A percentile compares a stretch with the other conserved stretches of the same genome.
Conservation (phyloP, 2,888 invertebrate genomes). For the Drosophila niveifrons region DNA sequence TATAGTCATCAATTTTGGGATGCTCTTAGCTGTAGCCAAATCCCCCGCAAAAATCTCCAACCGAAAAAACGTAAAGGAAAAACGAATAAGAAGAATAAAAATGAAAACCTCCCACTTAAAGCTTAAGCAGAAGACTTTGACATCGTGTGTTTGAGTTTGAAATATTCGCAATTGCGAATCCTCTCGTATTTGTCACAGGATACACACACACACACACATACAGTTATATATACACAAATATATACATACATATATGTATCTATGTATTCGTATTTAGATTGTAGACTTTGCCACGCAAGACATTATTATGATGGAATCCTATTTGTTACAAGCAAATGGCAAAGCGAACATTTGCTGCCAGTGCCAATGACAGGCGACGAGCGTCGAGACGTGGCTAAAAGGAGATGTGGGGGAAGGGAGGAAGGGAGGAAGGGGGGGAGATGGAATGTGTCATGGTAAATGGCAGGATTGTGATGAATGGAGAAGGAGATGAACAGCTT, state of each 20-base stretch:
- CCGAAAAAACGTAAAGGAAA: constrained; percentile 24
- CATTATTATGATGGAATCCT: constrained; percentile 83
- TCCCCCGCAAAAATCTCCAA: constrained; percentile 47
- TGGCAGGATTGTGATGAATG: constrained; percentile 52
- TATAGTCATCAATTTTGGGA: constrained; percentile 77
- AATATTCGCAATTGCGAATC: constrained; percentile 81
- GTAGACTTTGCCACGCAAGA: constrained; percentile 64
- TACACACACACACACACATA: constrained; percentile 43
- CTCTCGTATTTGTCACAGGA: constrained; percentile 80
- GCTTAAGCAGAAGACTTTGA: constrained; percentile 62
- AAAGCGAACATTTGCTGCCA: constrained; percentile 63
- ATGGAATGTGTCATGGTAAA: constrained; percentile 32
- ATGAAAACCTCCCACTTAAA: constrained; percentile 51
- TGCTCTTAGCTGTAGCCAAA: constrained; percentile 32
- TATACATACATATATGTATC: background rate
- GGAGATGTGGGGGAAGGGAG: background rate
- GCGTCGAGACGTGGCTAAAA: background rate
- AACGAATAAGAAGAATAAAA: constrained; percentile 26
- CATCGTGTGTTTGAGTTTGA: constrained; percentile 74
- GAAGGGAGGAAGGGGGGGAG: background rate
- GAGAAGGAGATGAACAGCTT: constrained; percentile 50
- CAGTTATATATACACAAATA: constrained; percentile 14
- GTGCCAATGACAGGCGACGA: constrained; percentile 68
- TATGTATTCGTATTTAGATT: constrained; percentile 51
- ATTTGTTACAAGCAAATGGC: constrained; percentile 77